A percentile compares a stretch with the other conserved stretches of the same genome.
Conservation (phyloP, 2,888 invertebrate genomes). For the Odontomyia ornata region DNA sequence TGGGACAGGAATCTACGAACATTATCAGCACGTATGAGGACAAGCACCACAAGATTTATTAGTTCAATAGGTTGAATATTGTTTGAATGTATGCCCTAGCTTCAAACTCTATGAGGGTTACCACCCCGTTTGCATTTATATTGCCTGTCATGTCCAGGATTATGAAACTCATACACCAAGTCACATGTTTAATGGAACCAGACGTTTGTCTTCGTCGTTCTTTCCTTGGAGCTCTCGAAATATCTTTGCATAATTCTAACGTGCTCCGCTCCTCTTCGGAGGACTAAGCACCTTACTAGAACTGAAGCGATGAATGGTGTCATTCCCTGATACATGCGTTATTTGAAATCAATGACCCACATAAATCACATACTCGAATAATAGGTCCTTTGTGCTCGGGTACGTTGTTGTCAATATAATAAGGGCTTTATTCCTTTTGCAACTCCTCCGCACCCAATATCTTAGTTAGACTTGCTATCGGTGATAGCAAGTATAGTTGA, state of each 20-base stretch:
- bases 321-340: slow-evolving; percentile 10
- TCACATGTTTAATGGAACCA: background rate
- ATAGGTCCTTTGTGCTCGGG: slow-evolving; percentile 26
- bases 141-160: background rate
- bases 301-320: background rate
- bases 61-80: slow-evolving; percentile 18
- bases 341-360: slow-evolving; percentile 46
- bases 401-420: slow-evolving; percentile 32
- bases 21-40: background rate
- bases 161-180: background rate
- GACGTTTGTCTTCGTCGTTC: background rate
- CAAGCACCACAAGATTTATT: slow-evolving; percentile 23
- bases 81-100: background rate
- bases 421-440: slow-evolving; percentile 13
- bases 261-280: background rate
- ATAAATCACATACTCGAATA: slow-evolving; percentile 43
- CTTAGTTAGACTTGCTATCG: background rate
- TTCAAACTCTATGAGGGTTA: background rate
- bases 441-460: background rate
- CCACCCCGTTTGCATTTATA: background rate
- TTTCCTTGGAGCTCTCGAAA: background rate
- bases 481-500: background rate
- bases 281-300: background rate
- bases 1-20: background rate
- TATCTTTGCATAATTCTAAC: background rate